Base-by-base conservation (phyloP, 1,140 invertebrate species). In the Drosophila bipectinata region DNA sequence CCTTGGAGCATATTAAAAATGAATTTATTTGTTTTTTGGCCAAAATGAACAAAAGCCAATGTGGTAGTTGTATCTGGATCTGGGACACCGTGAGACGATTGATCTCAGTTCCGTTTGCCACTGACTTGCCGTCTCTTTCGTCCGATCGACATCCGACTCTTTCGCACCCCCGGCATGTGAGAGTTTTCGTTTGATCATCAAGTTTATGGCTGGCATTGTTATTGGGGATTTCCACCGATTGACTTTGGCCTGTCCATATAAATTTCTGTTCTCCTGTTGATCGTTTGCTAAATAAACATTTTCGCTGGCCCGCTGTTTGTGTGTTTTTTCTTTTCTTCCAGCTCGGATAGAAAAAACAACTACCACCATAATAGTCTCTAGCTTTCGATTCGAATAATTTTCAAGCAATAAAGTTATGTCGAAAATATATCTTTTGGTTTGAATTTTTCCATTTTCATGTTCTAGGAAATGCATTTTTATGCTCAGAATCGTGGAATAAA, bases 111-210 rank as follows among this genome's bases (percentile, higher is more conserved):
- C 82, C 82, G 82, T 81, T 85, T 61, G 48, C 37, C 56, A 69
- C 48, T 56, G 34, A 55, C 56, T 59, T 21, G 18, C 3, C 51
- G 18, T 53, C 28, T 61, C 39, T 14, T 18, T 26, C 7, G 2
- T 0, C 1, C 28, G 4, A 18, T 0, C 8, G 37, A 0, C 39
- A 3, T 44, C 66, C 39, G 1, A 60, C 51, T 14, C 47, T 41
- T 51, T 66, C 64, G 32, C 49, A 39, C 64, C 6, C 47, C 8
- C 59, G 18, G 58, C 48, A 82, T 72, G 82, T 85, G 82, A 85
- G 82, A 85, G 82, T 87, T 85, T 85, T 85, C 82, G 83, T 85
- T 85, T 85, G 82, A 85, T 85, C 82, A 85, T 85, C 82, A 85
- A 85, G 75, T 85, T 85, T 87, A 85, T 87, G 85, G 79, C 81